Conservation (phyloP, 2,888 invertebrate species). For the Phortica magna region DNA sequence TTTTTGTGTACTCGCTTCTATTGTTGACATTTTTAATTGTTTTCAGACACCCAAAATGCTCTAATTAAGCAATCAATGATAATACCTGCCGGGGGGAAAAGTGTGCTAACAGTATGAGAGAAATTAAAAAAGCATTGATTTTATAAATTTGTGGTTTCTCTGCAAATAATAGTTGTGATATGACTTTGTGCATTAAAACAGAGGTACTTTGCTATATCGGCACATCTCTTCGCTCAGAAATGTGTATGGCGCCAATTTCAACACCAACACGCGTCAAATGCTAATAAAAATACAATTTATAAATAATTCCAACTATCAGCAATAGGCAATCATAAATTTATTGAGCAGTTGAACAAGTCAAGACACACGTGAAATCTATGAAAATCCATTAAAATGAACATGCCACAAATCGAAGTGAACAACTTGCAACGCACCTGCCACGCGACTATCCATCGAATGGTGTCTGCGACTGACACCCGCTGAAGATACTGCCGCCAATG, state of each 20-base stretch:
- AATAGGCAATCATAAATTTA: constrained; percentile 28
- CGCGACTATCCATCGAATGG: background rate
- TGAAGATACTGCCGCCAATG: constrained; percentile 58
- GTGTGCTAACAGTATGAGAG: too few species aligned
- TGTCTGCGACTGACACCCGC: constrained; percentile 39
- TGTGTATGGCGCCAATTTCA: background rate
- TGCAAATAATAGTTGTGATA: too few species aligned
- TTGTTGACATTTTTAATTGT: constrained; percentile 65
- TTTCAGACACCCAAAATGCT: constrained; percentile 51
- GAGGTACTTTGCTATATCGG: background rate
- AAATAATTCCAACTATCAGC: constrained; percentile 14
- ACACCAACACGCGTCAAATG: constrained; percentile 29
- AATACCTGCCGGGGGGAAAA: too few species aligned
- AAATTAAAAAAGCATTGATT: too few species aligned
- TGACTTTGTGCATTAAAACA: background rate
- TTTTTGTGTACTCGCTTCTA: constrained; percentile 8
- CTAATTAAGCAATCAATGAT: constrained; percentile 53
- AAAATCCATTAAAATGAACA: constrained; percentile 38
- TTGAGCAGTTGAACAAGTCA: background rate
- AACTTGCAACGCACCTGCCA: constrained; percentile 28
- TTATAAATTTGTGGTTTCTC: too few species aligned
- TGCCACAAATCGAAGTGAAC: background rate
- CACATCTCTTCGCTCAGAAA: background rate
- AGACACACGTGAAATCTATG: constrained; percentile 23
- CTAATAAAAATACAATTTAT: constrained; percentile 17